Conservation (phyloP, 2,888 invertebrate genomes). For the Patella ulyssiponensis region DNA sequence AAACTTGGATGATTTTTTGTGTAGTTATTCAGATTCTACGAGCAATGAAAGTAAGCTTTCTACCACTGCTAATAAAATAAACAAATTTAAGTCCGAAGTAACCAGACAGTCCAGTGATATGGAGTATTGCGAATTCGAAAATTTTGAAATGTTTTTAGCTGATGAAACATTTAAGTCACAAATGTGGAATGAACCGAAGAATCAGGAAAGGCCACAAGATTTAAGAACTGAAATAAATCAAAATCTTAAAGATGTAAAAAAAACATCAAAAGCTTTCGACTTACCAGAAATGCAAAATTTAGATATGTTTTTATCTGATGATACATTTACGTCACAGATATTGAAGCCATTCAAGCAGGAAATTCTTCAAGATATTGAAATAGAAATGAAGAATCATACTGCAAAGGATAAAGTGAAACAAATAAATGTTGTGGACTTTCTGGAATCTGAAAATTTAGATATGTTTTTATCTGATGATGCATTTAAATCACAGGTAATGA, state of each 20-base stretch:
- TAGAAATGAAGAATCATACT: too few species aligned
- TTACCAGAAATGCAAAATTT: constrained; percentile 30
- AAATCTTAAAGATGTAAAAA: background rate
- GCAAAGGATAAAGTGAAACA: too few species aligned
- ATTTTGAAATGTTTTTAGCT: constrained; percentile 24
- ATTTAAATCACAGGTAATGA: background rate
- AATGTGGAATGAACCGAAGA: background rate
- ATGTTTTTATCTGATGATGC: constrained; percentile 21
- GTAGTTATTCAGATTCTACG: too few species aligned
- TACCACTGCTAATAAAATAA: too few species aligned
- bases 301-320: constrained; percentile 21
- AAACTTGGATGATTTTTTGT: constrained; percentile 28
- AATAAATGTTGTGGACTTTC: constrained; percentile 10
- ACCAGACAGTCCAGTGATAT: background rate
- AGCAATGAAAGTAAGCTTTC: too few species aligned
- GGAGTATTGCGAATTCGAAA: constrained; percentile 29
- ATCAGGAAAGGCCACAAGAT: background rate
- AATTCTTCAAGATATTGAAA: too few species aligned
- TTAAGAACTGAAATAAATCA: background rate
- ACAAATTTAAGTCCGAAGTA: too few species aligned
- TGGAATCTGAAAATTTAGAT: constrained; percentile 30
- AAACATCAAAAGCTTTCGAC: background rate
- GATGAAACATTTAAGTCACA: background rate
- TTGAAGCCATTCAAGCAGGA: too few species aligned
- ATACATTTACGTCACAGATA: background rate